Base-by-base conservation (phyloP, 2,888 invertebrate species). In the Arctia plantaginis region DNA sequence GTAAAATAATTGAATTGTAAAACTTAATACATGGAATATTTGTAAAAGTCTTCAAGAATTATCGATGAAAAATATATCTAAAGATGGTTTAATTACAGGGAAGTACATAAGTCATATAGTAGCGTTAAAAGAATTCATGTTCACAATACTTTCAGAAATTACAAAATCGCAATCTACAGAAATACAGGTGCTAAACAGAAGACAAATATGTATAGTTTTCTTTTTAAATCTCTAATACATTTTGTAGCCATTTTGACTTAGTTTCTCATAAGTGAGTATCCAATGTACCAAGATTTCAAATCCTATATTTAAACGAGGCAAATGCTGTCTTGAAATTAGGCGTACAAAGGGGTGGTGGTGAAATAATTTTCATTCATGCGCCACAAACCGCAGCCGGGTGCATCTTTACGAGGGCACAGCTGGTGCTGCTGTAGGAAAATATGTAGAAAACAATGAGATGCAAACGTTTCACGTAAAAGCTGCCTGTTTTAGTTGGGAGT, bases 361-460 rank as follows among this genome's bases (percentile, higher is more conserved):
- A 80, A 84, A 80, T 83, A 83, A 85, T 85, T 85, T 77, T 75
- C 79, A 83, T 85, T 85, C 80, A 83, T 85, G 72, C 73, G 69
- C 81, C 77, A 77, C 80, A 78, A 78, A 76, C 84, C 79, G 73
- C 79, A 83, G 70, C 59, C 41, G 62, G 77, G 75, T 80, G 84
- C 85, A 83, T 84, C 83, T 85, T 85, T 83, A 84, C 83, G 84
- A 84, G 85, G 30, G 75, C 76, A 65, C 77, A 85, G 83, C 78
- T 85, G 85, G 66, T 62, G 69, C 66, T 79, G 74, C 76, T 77
- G 59, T 68, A 72, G 41, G 77, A 79, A 82, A 82, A 85, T 84
- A 81, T 77, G 69, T 80, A 72, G 76, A 75, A 84, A 77, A 82
- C 76, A 80, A 82, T 81, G 79, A 77, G 64, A 81, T 77, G 78